Evolutionary conservation across 2,888 invertebrate genomes (phyloP).

Genomic region (Lasioglossum pauxillum): DNA sequence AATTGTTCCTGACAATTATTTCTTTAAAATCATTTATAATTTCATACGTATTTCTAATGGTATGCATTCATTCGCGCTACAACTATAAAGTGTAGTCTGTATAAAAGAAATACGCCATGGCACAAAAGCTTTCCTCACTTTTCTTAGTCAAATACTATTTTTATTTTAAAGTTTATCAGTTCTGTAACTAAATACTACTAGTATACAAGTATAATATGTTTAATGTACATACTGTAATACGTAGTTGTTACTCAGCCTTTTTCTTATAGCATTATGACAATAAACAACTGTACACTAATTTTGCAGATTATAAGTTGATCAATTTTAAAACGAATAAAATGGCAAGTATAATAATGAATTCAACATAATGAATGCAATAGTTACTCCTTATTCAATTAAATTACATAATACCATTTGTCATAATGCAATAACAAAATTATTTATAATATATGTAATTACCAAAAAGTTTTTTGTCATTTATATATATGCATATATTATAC

Average conservation of each 20-base stretch:
- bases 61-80: conserved; percentile 32
- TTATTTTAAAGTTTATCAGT: conserved; percentile 27
- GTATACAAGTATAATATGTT: conserved; percentile 38
- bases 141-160: conserved; percentile 26
- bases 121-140: conserved; percentile 42
- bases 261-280: conserved; percentile 25
- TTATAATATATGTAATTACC: conserved; percentile 12
- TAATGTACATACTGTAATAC: conserved; percentile 46
- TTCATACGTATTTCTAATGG: conserved; percentile 18
- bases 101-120: conserved; percentile 49
- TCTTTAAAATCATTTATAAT: conserved; percentile 25
- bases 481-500: conserved; percentile 38
- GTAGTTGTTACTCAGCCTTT: conserved; percentile 44
- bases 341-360: neutral
- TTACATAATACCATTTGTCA: conserved; percentile 14
- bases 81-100: conserved; percentile 33
- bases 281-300: conserved; percentile 30
- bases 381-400: neutral
- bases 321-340: conserved; percentile 17
- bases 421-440: conserved; percentile 14
- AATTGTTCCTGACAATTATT: conserved; percentile 26
- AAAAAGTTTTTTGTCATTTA: conserved; percentile 14
- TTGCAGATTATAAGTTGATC: conserved; percentile 13
- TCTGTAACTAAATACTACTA: conserved; percentile 31
- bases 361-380: neutral